These are phyloP conservation scores for Argentina silus DNA, from an alignment of 2,797 vertebrate genomes.

Conservation along the genomic window DNA sequence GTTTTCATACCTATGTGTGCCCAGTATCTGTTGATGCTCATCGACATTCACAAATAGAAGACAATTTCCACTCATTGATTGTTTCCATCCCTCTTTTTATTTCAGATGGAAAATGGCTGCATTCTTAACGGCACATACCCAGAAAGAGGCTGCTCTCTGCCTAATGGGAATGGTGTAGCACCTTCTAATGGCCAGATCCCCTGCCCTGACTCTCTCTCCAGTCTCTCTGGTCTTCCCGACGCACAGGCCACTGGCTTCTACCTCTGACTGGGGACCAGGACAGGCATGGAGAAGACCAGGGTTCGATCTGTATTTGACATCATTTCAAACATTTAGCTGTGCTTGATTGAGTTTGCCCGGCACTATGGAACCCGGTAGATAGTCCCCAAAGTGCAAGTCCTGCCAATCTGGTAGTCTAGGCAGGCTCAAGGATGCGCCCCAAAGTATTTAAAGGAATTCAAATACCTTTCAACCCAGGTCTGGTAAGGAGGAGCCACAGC, in stretches of 20 bases:
- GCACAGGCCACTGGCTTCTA: conserved; percentile 68
- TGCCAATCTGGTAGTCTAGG: too few species aligned
- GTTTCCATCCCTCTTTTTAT: background rate
- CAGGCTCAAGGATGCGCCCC: too few species aligned
- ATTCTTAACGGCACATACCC: conserved; percentile 58
- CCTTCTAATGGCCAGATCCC: conserved; percentile 61
- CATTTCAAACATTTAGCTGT: too few species aligned
- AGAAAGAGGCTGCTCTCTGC: conserved; percentile 47
- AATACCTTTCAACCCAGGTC: too few species aligned
- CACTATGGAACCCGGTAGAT: too few species aligned
- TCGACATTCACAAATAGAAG: background rate
- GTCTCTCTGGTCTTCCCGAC: conserved; percentile 61
- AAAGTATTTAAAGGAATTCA: too few species aligned
- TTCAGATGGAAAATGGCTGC: conserved; percentile 73
- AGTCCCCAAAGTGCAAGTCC: too few species aligned
- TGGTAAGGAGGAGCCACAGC: conserved; percentile 2
- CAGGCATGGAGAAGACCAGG: background rate
- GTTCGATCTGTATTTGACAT: too few species aligned
- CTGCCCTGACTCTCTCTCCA: conserved; percentile 52
- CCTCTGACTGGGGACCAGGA: conserved; percentile 63
- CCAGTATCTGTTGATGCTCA: background rate
- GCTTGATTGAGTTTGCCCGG: too few species aligned
- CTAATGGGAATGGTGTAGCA: conserved; percentile 54
- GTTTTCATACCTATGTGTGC: background rate
- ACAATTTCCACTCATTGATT: background rate